Conservation (phyloP, 2,797 vertebrate species). For the Pteropus rufus region DNA sequence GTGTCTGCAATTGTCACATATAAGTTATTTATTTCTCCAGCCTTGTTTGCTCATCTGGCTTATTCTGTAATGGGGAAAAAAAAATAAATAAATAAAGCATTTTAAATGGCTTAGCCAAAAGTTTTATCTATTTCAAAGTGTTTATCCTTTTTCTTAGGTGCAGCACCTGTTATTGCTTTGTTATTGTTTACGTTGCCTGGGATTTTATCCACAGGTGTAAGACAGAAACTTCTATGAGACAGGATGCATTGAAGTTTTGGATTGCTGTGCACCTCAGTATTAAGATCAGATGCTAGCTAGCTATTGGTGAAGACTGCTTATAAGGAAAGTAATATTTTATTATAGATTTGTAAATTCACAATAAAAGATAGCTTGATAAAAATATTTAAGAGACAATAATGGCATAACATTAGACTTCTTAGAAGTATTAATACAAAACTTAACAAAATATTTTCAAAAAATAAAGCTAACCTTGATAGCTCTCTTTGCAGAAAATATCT, state of each 20-base stretch:
- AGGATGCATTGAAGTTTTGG: not conserved
- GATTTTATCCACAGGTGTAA: conserved; percentile 47
- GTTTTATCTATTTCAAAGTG: conserved; percentile 39
- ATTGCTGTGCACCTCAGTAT: not conserved
- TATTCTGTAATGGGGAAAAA: not conserved
- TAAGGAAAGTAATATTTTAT: not conserved
- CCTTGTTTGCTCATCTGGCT: conserved; percentile 47
- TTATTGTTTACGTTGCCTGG: conserved; percentile 54
- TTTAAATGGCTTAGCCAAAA: conserved; percentile 47
- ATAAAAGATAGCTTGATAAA: not conserved
- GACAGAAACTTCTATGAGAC: not conserved
- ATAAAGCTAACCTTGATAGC: not conserved
- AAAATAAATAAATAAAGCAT: not conserved
- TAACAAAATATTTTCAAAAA: not conserved
- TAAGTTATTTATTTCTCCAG: conserved; percentile 12
- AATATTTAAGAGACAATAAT: not conserved
- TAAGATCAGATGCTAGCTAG: not conserved
- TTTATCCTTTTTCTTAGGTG: conserved; percentile 26
- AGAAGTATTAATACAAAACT: not conserved
- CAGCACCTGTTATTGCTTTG: conserved; percentile 50
- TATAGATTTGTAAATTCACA: not conserved
- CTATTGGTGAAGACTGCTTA: not conserved
- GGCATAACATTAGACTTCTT: not conserved
- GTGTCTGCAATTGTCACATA: not conserved
- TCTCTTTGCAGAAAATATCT: not conserved